These are phyloP conservation scores for Threskiornis aethiopicus DNA, from an alignment of 2,797 vertebrate genomes.

Conservation along the genomic window DNA sequence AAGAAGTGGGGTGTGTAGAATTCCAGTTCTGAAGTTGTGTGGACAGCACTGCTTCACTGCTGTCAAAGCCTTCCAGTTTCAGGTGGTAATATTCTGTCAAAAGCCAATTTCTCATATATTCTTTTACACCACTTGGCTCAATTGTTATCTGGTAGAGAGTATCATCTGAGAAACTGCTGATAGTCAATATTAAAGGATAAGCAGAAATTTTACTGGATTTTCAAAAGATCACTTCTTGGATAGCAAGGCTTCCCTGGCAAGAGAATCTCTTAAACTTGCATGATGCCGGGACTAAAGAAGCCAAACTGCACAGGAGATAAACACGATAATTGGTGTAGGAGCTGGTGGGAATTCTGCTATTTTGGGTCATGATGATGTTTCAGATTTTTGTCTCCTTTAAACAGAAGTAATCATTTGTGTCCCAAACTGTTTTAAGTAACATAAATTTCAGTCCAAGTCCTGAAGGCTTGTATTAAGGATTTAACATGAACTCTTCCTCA, in stretches of 20 bases:
- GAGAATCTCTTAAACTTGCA: not conserved
- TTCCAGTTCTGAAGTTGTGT: not conserved
- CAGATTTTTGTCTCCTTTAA: not conserved
- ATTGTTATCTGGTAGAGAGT: not conserved
- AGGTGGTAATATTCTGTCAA: not conserved
- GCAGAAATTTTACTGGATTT: not conserved
- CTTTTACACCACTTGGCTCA: not conserved
- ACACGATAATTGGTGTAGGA: fast-evolving
- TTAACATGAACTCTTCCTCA: not conserved
- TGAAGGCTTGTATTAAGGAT: not conserved
- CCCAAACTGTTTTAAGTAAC: not conserved
- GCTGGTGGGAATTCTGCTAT: not conserved
- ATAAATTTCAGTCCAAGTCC: not conserved
- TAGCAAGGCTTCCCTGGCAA: not conserved
- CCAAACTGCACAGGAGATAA: not conserved
- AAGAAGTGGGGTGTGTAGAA: not conserved
- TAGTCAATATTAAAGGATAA: not conserved
- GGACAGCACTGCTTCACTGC: not conserved
- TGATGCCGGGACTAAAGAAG: not conserved
- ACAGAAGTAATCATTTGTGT: not conserved
- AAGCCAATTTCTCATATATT: not conserved
- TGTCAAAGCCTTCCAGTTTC: not conserved
- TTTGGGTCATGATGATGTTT: not conserved
- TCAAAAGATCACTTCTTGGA: not conserved
- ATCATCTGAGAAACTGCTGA: not conserved